Evolutionary conservation across 2,888 invertebrate species (phyloP).

Genomic region (Gnatocerus cornutus): DNA sequence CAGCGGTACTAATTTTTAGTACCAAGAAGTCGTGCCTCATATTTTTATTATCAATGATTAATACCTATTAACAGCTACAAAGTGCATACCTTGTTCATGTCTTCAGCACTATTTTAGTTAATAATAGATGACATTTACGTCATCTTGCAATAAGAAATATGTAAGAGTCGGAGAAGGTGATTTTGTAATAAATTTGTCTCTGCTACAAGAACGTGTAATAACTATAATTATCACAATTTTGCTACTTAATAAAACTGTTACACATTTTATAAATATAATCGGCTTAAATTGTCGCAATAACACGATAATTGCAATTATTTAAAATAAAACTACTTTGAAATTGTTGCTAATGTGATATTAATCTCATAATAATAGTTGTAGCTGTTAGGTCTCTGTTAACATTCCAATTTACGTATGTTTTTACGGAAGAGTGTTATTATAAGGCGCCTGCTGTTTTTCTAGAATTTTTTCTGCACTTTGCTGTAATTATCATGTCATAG

Average conservation of each 20-base stretch:
- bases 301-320: neutral
- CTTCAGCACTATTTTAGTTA: constrained; percentile 8
- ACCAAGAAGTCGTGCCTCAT: too few species aligned
- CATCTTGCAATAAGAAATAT: constrained; percentile 6
- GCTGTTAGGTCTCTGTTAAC: neutral
- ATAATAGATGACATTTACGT: constrained; percentile 10
- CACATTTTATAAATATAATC: neutral
- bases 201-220: neutral
- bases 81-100: neutral
- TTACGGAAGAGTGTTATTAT: neutral
- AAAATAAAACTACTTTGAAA: neutral
- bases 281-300: constrained; percentile 1
- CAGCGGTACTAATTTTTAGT: too few species aligned
- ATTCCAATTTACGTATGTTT: neutral
- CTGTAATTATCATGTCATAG: constrained; percentile 5
- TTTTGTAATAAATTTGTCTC: constrained; percentile 7
- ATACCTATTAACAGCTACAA: neutral
- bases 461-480: neutral
- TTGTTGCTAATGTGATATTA: constrained; percentile 10
- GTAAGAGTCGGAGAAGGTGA: neutral
- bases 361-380: constrained; percentile 24
- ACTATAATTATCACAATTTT: constrained; percentile 1
- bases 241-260: neutral
- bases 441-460: constrained; percentile 4
- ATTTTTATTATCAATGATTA: neutral